Base-by-base conservation (phyloP, 2,113 vertebrate species). In the Muntiacus muntjak region DNA sequence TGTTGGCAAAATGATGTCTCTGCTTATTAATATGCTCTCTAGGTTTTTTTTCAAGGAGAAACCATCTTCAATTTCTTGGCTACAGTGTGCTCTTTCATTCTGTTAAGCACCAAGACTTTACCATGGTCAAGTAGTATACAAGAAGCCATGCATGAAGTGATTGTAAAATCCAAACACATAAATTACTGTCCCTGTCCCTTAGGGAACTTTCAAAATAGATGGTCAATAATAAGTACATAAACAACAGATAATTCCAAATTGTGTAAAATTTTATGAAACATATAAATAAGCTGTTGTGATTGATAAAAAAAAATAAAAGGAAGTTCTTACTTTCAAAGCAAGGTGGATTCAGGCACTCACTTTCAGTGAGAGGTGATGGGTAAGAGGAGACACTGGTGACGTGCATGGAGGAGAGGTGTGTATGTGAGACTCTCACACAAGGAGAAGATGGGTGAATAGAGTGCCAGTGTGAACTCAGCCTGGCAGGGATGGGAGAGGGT, bases 241-340 rank as follows among this genome's bases (percentile, higher is more conserved):
- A 91, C 1, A 91, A 74, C 17, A 47, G 13, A 30, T 21, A 52
- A 52, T 82, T 83, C 21, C 60, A 86, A 92, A 78, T 13, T 52
- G 33, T 83, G 60, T 76, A 58, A 26, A 52, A 67, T 88, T 54
- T 82, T 89, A 78, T n/a, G 43, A 90, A 93, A 67, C 30, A 85
- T 12, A 30, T 40, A 50, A 45, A 79, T 6, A 82, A 54, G 16
- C 14, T 55, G 12, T n/a, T 84, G 15, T 36, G 60, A 74, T 5
- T 74, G 62, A 54, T 33, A 40, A 87, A 33, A 87, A 33, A 87
- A 52, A 76, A 64, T 25, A 71, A 90, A 74, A 71, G 30, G 45
- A 26, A n/a, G 52, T 16, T 9, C 25, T 21, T 52, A 19, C 0
- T 26, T 60, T 30, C 19, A 45, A 36, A 74, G 55, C 30, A 62